phyloP scores from a whole-genome alignment of 2,797 vertebrate species.

The Uromys caudimaculatus region DNA sequence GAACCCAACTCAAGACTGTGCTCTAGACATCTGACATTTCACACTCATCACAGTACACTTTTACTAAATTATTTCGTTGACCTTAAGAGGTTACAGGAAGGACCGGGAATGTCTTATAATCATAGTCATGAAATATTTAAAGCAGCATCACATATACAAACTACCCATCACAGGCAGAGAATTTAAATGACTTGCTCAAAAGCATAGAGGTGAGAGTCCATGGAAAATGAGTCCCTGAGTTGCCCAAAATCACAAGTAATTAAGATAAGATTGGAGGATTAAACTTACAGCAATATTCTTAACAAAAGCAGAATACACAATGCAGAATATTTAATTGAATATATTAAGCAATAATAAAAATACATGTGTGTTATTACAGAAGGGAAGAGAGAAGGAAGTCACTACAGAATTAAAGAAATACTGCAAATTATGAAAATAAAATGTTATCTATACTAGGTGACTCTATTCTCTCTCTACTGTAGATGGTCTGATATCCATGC shows the following conservation, averaged over 20 bases:
- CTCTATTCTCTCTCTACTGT: not conserved
- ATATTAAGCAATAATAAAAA: not conserved
- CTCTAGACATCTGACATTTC: not conserved
- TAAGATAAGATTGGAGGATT: slow-evolving; percentile 26
- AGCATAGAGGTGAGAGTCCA: not conserved
- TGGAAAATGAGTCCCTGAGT: not conserved
- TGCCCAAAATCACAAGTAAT: not conserved
- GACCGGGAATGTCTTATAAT: not conserved
- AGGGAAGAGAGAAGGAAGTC: not conserved
- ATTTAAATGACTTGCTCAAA: not conserved
- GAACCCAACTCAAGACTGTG: not conserved
- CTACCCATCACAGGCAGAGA: not conserved
- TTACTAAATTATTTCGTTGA: not conserved
- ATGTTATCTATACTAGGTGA: not conserved
- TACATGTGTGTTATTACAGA: not conserved
- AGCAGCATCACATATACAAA: not conserved
- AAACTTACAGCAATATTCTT: slow-evolving; percentile 9
- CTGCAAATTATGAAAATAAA: not conserved
- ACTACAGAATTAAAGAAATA: not conserved
- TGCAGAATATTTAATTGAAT: not conserved
- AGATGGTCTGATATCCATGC: not conserved
- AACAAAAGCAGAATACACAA: not conserved
- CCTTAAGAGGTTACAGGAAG: not conserved
- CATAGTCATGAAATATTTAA: not conserved
- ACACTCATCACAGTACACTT: not conserved